Evolutionary conservation across 2,797 vertebrate species (phyloP).

Genomic region (Microhierax caerulescens): DNA sequence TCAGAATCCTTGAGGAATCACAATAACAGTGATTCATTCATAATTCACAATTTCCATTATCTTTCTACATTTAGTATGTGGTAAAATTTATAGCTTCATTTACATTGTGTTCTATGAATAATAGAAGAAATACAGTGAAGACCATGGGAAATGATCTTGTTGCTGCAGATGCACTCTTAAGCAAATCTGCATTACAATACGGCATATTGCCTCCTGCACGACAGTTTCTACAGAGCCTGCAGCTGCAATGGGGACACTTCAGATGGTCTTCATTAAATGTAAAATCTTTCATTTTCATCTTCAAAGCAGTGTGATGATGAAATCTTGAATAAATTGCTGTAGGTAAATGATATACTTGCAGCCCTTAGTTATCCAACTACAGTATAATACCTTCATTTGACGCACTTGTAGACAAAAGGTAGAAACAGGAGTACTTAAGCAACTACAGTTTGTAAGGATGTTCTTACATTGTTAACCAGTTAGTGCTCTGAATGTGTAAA

Average conservation of each 20-base stretch:
- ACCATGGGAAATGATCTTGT: constrained; percentile 75
- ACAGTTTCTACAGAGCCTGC: constrained; percentile 58
- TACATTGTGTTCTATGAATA: constrained; percentile 85
- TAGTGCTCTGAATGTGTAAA: background rate
- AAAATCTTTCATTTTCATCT: constrained; percentile 62
- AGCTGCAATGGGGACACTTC: constrained; percentile 72
- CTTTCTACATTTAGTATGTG: constrained; percentile 78
- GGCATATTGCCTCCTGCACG: constrained; percentile 10
- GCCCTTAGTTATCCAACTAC: background rate
- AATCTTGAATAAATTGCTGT: constrained; percentile 64
- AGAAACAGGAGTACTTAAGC: background rate
- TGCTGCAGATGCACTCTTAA: constrained; percentile 67
- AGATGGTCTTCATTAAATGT: constrained; percentile 62
- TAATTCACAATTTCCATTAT: constrained; percentile 87
- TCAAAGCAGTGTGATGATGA: constrained; percentile 60
- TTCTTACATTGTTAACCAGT: background rate
- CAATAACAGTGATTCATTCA: constrained; percentile 85
- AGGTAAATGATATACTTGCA: constrained; percentile 61
- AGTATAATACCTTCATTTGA: constrained; percentile 11
- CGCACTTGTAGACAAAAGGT: background rate
- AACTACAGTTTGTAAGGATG: background rate
- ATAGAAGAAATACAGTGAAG: constrained; percentile 83
- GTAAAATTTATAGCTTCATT: constrained; percentile 85
- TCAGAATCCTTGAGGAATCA: constrained; percentile 81
- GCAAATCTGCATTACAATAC: constrained; percentile 76